Evolutionary conservation across 2,113 vertebrate species (phyloP), one percentile per base, ranked within the genome.

Genomic region (Xiphophorus couchianus): DNA sequence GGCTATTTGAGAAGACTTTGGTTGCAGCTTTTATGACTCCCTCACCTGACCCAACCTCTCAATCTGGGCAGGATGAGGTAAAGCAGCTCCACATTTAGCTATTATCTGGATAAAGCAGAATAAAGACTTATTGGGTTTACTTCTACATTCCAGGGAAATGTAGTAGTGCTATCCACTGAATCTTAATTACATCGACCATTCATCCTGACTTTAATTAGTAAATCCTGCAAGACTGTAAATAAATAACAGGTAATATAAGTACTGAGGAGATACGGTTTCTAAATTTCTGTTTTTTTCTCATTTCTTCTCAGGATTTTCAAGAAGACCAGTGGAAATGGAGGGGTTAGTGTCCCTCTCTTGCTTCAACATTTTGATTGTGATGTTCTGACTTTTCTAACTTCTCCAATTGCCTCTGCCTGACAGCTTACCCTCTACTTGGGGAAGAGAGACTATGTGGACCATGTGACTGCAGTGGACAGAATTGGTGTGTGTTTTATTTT

Each of bases 391-490:
- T 11, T 60, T 33, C 35, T 14, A 66, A 54, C n/a, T 11, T 4
- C 35, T 69, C 65, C 5, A 1, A 4, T 60, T n/a, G 3, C 10
- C 14, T 70, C 6, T 69, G 6, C 68, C 27, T 65, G 9, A 77
- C 83, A 94, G 94, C 78, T 95, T 30, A 93, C 91, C 71, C 92
- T 95, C 63, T 93, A 87, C 69, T 74, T 95, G 85, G 94, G 93
- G 11, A 94, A 94, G 86, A 92, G 94, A 80, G 93, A 95, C 84
- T 94, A 91, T 28, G 84, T 94, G 73, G 94, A 95, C 74, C 73
- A 93, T 3, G 9, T 93, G 37, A 1, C 14, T 28, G 0, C 1
- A 3, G 93, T 95, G 63, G 94, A 95, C 0, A 0, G 7, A 82
- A 74, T 94, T 62, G 93, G 94, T 95, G 58, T 8, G 93, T 83